These are phyloP conservation scores for Tridacna gigas DNA, from an alignment of 2,888 invertebrate species.

Conservation along the genomic window DNA sequence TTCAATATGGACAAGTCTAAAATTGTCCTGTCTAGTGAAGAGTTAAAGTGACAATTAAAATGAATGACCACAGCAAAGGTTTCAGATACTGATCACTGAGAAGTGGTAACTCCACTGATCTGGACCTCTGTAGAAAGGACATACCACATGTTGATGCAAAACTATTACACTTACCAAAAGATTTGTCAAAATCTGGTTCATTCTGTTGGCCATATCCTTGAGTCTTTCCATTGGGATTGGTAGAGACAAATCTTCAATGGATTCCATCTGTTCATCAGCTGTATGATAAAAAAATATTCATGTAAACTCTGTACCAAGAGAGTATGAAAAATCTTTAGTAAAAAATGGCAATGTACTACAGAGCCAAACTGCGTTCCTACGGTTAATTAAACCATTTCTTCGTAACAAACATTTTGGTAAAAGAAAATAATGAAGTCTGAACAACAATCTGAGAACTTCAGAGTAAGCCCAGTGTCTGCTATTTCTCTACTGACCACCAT, in stretches of 20 bases:
- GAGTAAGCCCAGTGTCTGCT: too few species aligned
- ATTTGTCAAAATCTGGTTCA: constrained; percentile 78
- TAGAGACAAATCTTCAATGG: constrained; percentile 67
- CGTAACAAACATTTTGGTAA: too few species aligned
- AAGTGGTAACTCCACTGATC: too few species aligned
- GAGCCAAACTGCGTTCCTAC: too few species aligned
- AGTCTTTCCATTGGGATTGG: constrained; percentile 79
- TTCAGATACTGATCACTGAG: background rate
- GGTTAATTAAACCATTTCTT: too few species aligned
- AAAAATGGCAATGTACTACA: too few species aligned
- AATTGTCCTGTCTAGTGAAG: background rate
- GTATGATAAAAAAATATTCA: constrained; percentile 18
- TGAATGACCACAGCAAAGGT: background rate
- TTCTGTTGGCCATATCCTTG: constrained; percentile 76
- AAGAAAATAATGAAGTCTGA: too few species aligned
- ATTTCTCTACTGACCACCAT: too few species aligned
- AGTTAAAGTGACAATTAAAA: background rate
- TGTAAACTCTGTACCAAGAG: too few species aligned
- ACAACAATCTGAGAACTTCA: too few species aligned
- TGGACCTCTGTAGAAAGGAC: background rate
- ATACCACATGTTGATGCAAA: background rate
- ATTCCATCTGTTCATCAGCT: constrained; percentile 66
- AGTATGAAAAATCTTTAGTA: too few species aligned
- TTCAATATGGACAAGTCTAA: background rate
- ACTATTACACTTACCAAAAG: constrained; percentile 71